Evolutionary conservation across 2,113 vertebrate species (phyloP).

Genomic region (Pithys albifrons): DNA sequence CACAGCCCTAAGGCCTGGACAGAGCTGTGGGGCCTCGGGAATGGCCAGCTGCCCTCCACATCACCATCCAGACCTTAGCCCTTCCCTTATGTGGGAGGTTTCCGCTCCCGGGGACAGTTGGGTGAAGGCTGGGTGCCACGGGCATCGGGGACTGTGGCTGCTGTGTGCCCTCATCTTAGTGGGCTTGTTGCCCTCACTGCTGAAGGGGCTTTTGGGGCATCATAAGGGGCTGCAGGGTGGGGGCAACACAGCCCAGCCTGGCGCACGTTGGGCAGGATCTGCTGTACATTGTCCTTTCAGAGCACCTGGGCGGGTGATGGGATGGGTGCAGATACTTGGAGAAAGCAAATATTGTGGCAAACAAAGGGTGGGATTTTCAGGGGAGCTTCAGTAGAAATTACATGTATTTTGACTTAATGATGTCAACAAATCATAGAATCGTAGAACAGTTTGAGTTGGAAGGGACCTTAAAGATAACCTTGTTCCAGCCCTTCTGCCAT

Average conservation of each 20-base stretch:
- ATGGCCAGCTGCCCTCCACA: rapidly evolving
- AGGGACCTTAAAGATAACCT: background rate
- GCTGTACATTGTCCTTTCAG: background rate
- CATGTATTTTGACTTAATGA: background rate
- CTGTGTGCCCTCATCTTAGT: background rate
- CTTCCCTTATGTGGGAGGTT: background rate
- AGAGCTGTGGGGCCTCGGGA: rapidly evolving
- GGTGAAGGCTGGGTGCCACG: background rate
- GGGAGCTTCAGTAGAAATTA: background rate
- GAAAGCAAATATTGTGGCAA: background rate
- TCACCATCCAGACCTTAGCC: background rate
- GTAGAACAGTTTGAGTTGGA: background rate
- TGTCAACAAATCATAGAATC: background rate
- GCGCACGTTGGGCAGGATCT: background rate
- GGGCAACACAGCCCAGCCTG: background rate
- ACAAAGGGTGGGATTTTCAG: background rate
- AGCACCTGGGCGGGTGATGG: background rate
- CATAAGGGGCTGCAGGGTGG: background rate
- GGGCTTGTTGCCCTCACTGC: background rate
- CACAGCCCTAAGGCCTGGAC: background rate
- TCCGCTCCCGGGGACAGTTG: rapidly evolving
- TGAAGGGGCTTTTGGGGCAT: rapidly evolving
- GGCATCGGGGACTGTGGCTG: background rate
- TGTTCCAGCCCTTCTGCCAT: background rate
- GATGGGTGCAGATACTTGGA: background rate